phyloP scores from a whole-genome alignment of 2,888 invertebrate species.

The Chalcosyrphus nemorum region DNA sequence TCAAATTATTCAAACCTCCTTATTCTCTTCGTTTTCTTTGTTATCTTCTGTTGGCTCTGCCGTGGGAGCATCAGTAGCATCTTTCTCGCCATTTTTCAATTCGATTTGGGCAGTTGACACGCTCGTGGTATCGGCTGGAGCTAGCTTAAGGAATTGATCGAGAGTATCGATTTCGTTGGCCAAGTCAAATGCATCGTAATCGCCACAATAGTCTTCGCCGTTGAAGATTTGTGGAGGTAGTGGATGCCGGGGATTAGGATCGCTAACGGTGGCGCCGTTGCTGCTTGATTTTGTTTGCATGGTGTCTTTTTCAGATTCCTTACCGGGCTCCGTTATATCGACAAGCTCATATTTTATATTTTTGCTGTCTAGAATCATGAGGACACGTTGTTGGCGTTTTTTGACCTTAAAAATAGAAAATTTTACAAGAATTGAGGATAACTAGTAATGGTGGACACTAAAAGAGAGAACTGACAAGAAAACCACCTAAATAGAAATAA shows the following conservation, averaged over 20 bases:
- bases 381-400: slow-evolving; percentile 96
- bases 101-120: slow-evolving; percentile 82
- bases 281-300: slow-evolving; percentile 94
- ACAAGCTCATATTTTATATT: slow-evolving; percentile 93
- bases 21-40: slow-evolving; percentile 77
- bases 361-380: slow-evolving; percentile 96
- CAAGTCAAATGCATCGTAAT: slow-evolving; percentile 95
- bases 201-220: slow-evolving; percentile 93
- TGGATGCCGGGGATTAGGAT: slow-evolving; percentile 89
- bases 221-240: slow-evolving; percentile 97
- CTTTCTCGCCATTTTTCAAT: slow-evolving; percentile 80
- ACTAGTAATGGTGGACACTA: too few species aligned
- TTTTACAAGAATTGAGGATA: not conserved
- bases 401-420: slow-evolving; percentile 87
- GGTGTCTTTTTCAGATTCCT: slow-evolving; percentile 93
- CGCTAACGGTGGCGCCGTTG: slow-evolving; percentile 88
- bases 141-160: slow-evolving; percentile 92
- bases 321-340: slow-evolving; percentile 97
- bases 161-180: slow-evolving; percentile 95
- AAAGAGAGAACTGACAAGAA: too few species aligned
- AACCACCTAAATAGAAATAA: too few species aligned
- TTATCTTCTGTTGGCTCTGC: slow-evolving; percentile 80
- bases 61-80: slow-evolving; percentile 79
- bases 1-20: slow-evolving; percentile 75
- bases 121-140: slow-evolving; percentile 83